These are phyloP conservation scores for Sebastes alutus DNA, from an alignment of 2,797 vertebrate genomes.

Conservation along the genomic window DNA sequence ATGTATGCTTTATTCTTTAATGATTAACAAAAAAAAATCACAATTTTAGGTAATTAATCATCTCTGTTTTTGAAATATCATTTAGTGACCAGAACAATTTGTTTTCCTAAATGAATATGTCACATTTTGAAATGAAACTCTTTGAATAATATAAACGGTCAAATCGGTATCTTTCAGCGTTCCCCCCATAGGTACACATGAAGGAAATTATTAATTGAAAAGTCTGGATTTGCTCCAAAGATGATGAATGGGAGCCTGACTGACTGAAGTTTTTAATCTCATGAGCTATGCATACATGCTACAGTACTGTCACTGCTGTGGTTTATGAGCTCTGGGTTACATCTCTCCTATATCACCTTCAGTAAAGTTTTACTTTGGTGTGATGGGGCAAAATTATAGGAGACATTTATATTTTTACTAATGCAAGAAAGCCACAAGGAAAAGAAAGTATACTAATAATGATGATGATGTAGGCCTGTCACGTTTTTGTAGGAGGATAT, in stretches of 20 bases:
- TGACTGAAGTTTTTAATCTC: conserved; percentile 28
- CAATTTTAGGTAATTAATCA: conserved; percentile 22
- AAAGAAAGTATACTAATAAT: background rate
- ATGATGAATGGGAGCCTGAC: conserved; percentile 44
- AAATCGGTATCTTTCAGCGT: conserved; percentile 24
- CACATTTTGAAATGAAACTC: conserved; percentile 28
- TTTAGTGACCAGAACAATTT: conserved; percentile 24
- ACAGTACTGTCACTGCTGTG: background rate
- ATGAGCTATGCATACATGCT: background rate
- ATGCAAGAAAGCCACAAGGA: background rate
- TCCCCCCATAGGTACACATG: background rate
- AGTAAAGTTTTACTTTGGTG: background rate
- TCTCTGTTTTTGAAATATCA: conserved; percentile 3
- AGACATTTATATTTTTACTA: background rate
- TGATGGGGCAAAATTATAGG: background rate
- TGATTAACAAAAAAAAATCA: background rate
- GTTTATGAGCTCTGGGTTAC: conserved; percentile 17
- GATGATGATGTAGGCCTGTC: background rate
- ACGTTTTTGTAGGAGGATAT: background rate
- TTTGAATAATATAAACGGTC: conserved; percentile 11
- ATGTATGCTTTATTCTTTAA: conserved; percentile 21
- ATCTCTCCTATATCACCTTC: background rate
- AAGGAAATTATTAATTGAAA: conserved; percentile 56
- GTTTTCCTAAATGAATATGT: conserved; percentile 39
- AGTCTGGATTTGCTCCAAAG: conserved; percentile 9